phyloP scores from a whole-genome alignment of 2,888 invertebrate species.

The Caenorhabditis doughertyi region DNA sequence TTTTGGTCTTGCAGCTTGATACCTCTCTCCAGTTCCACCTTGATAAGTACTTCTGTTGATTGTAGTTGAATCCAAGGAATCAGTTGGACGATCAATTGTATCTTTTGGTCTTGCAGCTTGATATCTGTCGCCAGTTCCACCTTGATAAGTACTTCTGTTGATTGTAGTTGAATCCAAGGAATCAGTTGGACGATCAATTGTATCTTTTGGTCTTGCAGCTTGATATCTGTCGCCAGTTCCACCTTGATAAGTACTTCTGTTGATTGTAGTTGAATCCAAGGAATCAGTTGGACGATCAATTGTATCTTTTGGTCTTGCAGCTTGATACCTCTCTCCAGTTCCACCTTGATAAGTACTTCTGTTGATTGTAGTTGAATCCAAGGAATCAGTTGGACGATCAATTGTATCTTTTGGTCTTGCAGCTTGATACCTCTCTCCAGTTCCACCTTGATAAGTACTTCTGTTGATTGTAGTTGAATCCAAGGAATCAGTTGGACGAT shows the following conservation, averaged over 20 bases:
- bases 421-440: conserved; percentile 31
- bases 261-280: conserved; percentile 33
- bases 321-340: conserved; percentile 25
- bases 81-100: conserved; percentile 23
- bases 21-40: conserved; percentile 33
- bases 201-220: conserved; percentile 35
- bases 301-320: conserved; percentile 33
- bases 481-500: conserved; percentile 17
- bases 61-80: conserved; percentile 17
- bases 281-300: conserved; percentile 27
- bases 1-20: conserved; percentile 15
- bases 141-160: conserved; percentile 44
- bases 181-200: conserved; percentile 23
- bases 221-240: conserved; percentile 29
- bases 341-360: conserved; percentile 43
- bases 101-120: conserved; percentile 25
- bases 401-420: conserved; percentile 27
- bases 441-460: conserved; percentile 38
- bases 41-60: conserved; percentile 40
- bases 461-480: conserved; percentile 37
- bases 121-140: conserved; percentile 26
- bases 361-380: conserved; percentile 34
- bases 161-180: conserved; percentile 27
- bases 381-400: conserved; percentile 24
- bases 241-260: conserved; percentile 40